Percentiles rank a stretch among this genome's conserved stretches.
phyloP scores from a whole-genome alignment of 64 coral and sea anemone species.

The Hydrozoanthus tunicans region DNA sequence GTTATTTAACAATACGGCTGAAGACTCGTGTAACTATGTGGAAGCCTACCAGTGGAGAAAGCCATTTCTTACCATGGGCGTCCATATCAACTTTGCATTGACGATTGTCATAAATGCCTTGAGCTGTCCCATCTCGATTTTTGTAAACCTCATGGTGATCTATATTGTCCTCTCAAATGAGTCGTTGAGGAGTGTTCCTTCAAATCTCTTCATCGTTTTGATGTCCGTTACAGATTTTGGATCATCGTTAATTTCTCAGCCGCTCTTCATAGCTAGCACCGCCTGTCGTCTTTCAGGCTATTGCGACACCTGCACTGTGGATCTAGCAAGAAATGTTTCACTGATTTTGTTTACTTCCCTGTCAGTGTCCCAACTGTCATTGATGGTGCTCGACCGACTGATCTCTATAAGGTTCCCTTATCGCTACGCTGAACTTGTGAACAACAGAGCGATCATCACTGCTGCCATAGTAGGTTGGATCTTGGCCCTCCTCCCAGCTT shows the following conservation, averaged over 20 bases:
- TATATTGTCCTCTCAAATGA: not conserved
- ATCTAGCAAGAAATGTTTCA: conserved; percentile 8
- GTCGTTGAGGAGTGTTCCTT: not conserved
- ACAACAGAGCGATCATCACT: not conserved
- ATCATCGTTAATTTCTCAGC: not conserved
- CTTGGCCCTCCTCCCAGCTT: not conserved
- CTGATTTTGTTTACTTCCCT: not conserved
- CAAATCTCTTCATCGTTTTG: not conserved
- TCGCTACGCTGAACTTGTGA: not conserved
- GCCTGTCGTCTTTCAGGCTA: conserved; percentile 1
- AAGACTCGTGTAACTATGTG: not conserved
- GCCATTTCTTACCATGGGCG: not conserved
- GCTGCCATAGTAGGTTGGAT: not conserved
- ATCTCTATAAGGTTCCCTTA: conserved; percentile 3
- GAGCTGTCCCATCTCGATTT: not conserved
- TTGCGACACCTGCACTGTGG: not conserved
- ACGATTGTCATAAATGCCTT: not conserved
- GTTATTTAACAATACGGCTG: not conserved
- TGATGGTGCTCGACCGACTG: not conserved
- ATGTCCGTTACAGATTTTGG: conserved; percentile 28
- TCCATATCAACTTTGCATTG: not conserved
- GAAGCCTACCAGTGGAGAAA: not conserved
- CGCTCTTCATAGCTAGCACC: not conserved
- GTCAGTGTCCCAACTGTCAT: not conserved
- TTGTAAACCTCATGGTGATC: not conserved